phyloP scores from a whole-genome alignment of 1,140 invertebrate species.

The Tetramorium alpestre region DNA sequence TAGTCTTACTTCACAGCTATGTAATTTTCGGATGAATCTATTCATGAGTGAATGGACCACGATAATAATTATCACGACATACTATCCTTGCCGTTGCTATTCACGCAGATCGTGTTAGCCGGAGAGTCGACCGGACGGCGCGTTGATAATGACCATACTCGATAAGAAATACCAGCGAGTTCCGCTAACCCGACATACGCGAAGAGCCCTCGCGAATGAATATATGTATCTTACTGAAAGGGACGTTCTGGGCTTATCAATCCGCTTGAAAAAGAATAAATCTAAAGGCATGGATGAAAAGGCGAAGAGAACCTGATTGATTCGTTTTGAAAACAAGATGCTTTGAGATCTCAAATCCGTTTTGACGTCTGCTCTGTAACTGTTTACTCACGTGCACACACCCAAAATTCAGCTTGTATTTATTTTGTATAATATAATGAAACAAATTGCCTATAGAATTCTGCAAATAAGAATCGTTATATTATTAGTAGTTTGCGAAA shows the following conservation, averaged over 20 bases:
- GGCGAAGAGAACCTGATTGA: background rate
- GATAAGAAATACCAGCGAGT: constrained; percentile 62
- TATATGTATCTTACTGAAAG: background rate
- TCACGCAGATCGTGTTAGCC: constrained; percentile 74
- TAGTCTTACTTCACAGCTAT: background rate
- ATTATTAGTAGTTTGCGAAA: background rate
- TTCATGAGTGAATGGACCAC: constrained; percentile 54
- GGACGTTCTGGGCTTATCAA: background rate
- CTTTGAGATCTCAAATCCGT: background rate
- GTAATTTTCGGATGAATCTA: constrained; percentile 30
- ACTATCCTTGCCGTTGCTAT: constrained; percentile 63
- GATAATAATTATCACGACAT: constrained; percentile 61
- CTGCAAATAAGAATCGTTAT: background rate
- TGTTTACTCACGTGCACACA: too few relatives aligned
- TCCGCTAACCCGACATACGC: constrained; percentile 23
- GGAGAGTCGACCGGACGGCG: constrained; percentile 55
- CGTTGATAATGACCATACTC: constrained; percentile 59
- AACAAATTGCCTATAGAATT: background rate
- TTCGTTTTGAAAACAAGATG: background rate
- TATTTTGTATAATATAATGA: background rate
- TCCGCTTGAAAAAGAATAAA: background rate
- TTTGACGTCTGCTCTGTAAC: background rate
- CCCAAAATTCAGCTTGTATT: background rate
- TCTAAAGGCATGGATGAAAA: background rate
- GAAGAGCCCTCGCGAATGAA: constrained; percentile 14